Evolutionary conservation across 2,797 vertebrate species (phyloP).

Genomic region (Euphonia xanthogaster): DNA sequence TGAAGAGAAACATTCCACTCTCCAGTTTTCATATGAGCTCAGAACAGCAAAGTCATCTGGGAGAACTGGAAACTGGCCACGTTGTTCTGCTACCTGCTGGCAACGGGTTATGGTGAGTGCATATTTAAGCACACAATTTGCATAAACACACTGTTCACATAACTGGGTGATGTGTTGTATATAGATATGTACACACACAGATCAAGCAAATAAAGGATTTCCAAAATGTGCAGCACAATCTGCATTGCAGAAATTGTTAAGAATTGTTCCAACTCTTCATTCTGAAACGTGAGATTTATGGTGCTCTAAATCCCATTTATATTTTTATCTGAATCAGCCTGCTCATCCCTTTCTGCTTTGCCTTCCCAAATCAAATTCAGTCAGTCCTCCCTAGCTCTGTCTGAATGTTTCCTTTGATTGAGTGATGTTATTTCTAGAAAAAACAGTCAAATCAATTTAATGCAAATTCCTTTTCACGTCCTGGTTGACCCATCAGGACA

Average conservation of each 20-base stretch:
- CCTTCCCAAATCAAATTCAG: conserved; percentile 75
- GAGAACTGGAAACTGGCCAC: not conserved
- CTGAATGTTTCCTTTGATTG: conserved; percentile 76
- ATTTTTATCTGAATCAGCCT: conserved; percentile 58
- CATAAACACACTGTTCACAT: not conserved
- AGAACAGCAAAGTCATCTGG: not conserved
- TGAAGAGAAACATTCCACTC: not conserved
- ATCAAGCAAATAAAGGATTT: conserved; percentile 22
- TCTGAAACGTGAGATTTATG: conserved; percentile 44
- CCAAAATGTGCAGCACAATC: not conserved
- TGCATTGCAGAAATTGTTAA: conserved; percentile 14
- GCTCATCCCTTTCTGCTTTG: conserved; percentile 65
- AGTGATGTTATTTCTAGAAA: conserved; percentile 79
- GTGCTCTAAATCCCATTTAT: conserved; percentile 57
- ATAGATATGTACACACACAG: not conserved
- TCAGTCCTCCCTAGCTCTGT: conserved; percentile 62
- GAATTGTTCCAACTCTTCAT: conserved; percentile 17
- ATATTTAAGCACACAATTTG: not conserved
- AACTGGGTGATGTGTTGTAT: not conserved
- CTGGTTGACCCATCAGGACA: conserved; percentile 78
- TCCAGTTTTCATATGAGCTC: not conserved
- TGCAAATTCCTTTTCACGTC: conserved; percentile 78
- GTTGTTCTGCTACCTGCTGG: not conserved
- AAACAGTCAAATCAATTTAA: conserved; percentile 80
- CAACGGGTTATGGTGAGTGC: not conserved